Evolutionary conservation across 1,140 invertebrate species (phyloP).

Genomic region (Danaus melanippus): DNA sequence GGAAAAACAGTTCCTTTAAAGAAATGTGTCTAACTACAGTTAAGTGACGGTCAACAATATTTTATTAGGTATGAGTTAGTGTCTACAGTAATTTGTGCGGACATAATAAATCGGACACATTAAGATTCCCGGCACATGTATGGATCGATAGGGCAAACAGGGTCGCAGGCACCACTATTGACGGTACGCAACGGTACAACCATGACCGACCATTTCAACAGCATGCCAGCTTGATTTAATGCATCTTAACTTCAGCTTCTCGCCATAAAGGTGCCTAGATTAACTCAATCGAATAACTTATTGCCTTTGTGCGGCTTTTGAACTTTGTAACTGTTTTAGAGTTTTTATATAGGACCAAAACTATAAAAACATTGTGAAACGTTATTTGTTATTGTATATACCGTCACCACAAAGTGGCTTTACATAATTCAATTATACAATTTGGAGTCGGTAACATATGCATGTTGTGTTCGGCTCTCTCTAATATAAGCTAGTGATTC

Average conservation of each 20-base stretch:
- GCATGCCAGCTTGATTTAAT: constrained; percentile 22
- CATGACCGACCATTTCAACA: constrained; percentile 36
- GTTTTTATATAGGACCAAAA: too few species aligned
- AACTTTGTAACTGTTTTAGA: background rate
- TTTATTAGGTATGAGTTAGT: too few species aligned
- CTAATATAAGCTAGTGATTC: too few species aligned
- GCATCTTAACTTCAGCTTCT: constrained; percentile 18
- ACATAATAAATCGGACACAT: background rate
- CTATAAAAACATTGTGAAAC: constrained; percentile 4
- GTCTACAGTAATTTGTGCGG: too few species aligned
- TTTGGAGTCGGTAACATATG: constrained; percentile 1
- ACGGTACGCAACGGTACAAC: constrained; percentile 54
- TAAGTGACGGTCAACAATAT: too few species aligned
- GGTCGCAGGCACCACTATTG: constrained; percentile 51
- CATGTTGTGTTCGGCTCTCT: background rate
- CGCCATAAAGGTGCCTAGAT: constrained; percentile 16
- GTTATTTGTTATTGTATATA: background rate
- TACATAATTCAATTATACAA: constrained; percentile 7
- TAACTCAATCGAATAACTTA: constrained; percentile 14
- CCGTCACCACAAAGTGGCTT: too few species aligned
- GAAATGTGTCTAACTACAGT: too few species aligned
- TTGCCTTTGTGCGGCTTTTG: constrained; percentile 6
- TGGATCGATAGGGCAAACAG: constrained; percentile 55
- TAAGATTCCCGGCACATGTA: constrained; percentile 21
- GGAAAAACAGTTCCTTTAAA: too few species aligned